phyloP scores from a whole-genome alignment of 2,888 invertebrate genomes.

The Calliopum simillimum region DNA sequence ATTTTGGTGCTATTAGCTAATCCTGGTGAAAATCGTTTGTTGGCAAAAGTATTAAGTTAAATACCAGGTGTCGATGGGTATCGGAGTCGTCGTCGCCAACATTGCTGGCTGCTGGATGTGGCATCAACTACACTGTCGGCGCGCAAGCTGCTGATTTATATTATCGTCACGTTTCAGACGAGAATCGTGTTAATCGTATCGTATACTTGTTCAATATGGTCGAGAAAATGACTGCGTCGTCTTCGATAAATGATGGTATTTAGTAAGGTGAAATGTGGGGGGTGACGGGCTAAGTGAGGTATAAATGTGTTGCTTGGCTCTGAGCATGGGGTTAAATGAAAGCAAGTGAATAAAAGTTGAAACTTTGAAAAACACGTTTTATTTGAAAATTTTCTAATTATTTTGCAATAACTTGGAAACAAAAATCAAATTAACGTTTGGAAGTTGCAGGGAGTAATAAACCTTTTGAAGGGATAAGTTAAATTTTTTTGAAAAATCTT shows the following conservation, averaged over 20 bases:
- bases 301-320: neutral
- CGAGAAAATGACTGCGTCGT: too few relatives aligned
- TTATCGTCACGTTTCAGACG: slow-evolving; percentile 61
- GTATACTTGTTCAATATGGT: slow-evolving; percentile 24
- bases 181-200: slow-evolving; percentile 56
- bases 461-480: too few relatives aligned
- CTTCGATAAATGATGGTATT: too few relatives aligned
- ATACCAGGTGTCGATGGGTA: slow-evolving; percentile 28
- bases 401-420: neutral
- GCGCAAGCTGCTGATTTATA: slow-evolving; percentile 52
- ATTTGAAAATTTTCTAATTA: slow-evolving; percentile 19
- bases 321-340: neutral
- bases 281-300: neutral
- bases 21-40: slow-evolving; percentile 35
- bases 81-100: neutral
- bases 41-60: slow-evolving; percentile 39
- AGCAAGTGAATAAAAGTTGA: neutral
- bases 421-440: neutral
- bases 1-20: slow-evolving; percentile 37
- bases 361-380: slow-evolving; percentile 20
- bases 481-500: too few relatives aligned
- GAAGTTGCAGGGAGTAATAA: neutral
- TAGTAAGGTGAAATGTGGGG: neutral
- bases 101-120: neutral
- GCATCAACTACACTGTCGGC: neutral